Conservation (phyloP, 2,113 vertebrate genomes). For the Aepyceros melampus region DNA sequence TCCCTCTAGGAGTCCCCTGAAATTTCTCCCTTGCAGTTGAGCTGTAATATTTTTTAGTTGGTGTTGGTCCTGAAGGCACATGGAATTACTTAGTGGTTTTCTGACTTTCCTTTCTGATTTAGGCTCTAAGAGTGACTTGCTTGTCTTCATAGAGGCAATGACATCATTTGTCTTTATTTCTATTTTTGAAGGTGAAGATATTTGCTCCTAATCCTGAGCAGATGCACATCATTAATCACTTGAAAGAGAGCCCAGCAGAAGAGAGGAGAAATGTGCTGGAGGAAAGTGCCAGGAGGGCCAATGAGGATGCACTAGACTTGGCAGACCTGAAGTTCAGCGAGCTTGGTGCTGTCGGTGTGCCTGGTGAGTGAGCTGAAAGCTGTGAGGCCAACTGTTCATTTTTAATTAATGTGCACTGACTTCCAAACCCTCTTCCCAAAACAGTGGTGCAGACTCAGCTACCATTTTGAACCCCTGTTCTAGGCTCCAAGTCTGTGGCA, state of each 20-base stretch:
- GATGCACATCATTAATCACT: conserved; percentile 88
- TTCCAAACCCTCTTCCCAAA: background rate
- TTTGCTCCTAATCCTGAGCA: conserved; percentile 88
- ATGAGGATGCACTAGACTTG: conserved; percentile 84
- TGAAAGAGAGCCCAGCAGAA: conserved; percentile 82
- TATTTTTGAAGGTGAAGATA: conserved; percentile 85
- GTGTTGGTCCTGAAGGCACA: background rate
- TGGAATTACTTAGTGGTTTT: background rate
- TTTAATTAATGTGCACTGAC: background rate
- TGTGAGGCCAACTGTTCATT: conserved; percentile 39
- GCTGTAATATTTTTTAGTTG: background rate
- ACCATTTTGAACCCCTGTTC: background rate
- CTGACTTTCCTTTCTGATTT: background rate
- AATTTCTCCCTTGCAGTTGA: background rate
- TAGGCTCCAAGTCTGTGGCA: background rate
- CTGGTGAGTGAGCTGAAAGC: conserved; percentile 74
- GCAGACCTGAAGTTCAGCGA: conserved; percentile 80
- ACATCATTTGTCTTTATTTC: conserved; percentile 46
- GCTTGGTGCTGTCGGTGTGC: conserved; percentile 85
- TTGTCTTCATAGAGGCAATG: background rate
- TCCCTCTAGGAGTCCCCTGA: background rate
- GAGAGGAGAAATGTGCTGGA: conserved; percentile 86
- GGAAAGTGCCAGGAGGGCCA: conserved; percentile 86
- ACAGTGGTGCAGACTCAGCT: background rate
- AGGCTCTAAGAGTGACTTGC: background rate